Evolutionary conservation across 2,113 vertebrate genomes (phyloP).

Genomic region (Ceratotherium simum): DNA sequence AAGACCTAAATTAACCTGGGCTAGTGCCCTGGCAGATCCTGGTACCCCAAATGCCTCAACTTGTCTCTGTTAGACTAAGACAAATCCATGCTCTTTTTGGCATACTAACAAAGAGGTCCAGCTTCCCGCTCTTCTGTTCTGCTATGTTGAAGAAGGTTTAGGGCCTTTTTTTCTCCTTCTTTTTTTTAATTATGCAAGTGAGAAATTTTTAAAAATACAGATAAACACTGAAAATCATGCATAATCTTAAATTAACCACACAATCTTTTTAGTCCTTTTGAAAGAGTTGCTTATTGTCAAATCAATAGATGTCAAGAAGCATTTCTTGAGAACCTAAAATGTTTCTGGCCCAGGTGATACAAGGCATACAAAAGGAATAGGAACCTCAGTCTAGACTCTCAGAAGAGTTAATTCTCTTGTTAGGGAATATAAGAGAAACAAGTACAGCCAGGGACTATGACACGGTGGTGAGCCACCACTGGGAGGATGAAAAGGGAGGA

Average conservation of each 20-base stretch:
- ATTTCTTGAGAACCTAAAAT: background rate
- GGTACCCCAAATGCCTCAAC: background rate
- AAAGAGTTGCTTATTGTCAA: background rate
- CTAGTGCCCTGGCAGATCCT: background rate
- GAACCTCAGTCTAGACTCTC: background rate
- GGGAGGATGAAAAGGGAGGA: background rate
- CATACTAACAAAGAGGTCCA: background rate
- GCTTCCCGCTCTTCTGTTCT: background rate
- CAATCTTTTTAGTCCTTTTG: background rate
- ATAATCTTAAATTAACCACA: background rate
- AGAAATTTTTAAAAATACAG: background rate
- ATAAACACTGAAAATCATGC: background rate
- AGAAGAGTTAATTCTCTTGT: background rate
- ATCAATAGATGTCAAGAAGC: background rate
- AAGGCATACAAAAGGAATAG: background rate
- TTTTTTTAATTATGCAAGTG: background rate
- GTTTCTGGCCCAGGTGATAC: background rate
- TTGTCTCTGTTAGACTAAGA: background rate
- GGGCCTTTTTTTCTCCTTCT: background rate
- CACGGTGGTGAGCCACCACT: rapidly evolving
- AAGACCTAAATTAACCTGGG: background rate
- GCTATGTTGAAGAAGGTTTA: background rate
- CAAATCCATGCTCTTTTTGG: background rate
- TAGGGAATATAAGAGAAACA: background rate
- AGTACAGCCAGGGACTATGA: background rate